phyloP scores from a whole-genome alignment of 1,140 invertebrate species.

The Macrobrachium rosenbergii region DNA sequence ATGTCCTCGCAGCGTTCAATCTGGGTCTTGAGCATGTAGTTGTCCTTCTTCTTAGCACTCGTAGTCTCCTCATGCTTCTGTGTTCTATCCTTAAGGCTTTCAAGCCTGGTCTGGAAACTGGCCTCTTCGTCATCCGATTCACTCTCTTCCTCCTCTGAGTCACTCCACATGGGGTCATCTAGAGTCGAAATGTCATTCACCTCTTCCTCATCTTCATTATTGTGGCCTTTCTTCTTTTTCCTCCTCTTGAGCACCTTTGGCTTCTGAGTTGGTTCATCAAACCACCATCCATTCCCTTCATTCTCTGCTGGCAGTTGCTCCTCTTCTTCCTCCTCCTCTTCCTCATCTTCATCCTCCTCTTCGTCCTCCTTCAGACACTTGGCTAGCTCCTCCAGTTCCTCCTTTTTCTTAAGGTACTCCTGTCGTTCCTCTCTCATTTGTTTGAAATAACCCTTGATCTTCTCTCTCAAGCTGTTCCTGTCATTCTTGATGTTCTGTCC shows the following conservation, averaged over 20 bases:
- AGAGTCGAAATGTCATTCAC: constrained; percentile 44
- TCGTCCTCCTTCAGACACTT: constrained; percentile 45
- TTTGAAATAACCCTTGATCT: constrained; percentile 57
- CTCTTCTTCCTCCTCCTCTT: constrained; percentile 16
- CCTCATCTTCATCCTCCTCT: constrained; percentile 23
- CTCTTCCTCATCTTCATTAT: constrained; percentile 44
- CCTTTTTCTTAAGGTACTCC: constrained; percentile 59
- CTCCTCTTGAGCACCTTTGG: constrained; percentile 64
- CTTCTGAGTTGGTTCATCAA: constrained; percentile 56
- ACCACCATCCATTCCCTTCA: constrained; percentile 59
- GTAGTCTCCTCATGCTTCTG: constrained; percentile 46
- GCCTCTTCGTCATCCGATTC: constrained; percentile 58
- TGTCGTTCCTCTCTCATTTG: constrained; percentile 57
- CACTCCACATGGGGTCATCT: constrained; percentile 55
- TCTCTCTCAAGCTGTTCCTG: constrained; percentile 52
- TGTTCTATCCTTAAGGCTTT: constrained; percentile 52
- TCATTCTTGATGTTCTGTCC: constrained; percentile 58
- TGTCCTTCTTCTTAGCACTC: constrained; percentile 51
- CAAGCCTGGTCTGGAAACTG: constrained; percentile 38
- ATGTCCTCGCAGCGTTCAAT: constrained; percentile 54
- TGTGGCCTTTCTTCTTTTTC: constrained; percentile 56
- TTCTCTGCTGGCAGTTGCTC: constrained; percentile 54
- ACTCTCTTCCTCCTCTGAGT: constrained; percentile 52
- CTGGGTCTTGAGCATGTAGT: constrained; percentile 43
- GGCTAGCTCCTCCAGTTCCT: constrained; percentile 60